phyloP scores from a whole-genome alignment of 64 coral and sea anemone genomes.

The Stichodactyla mertensii region DNA sequence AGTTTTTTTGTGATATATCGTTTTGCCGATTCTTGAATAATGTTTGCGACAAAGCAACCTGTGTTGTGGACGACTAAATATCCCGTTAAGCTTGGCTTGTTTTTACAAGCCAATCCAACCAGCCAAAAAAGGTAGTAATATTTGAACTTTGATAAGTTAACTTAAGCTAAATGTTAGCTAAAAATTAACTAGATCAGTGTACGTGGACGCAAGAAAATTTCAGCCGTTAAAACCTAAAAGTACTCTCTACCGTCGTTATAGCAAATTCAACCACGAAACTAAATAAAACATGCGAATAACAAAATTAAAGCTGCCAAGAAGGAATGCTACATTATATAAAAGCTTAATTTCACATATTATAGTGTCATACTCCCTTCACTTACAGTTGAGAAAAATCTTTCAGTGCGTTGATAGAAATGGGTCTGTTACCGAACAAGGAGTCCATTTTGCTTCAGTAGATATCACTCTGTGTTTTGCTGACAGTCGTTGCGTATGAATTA shows the following conservation, averaged over 20 bases:
- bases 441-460: slow-evolving; percentile 10
- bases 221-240: too few species aligned
- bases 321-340: too few species aligned
- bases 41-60: background rate
- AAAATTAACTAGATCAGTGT: too few species aligned
- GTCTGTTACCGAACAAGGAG: slow-evolving; percentile 53
- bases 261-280: too few species aligned
- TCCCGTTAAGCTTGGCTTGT: background rate
- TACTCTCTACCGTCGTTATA: too few species aligned
- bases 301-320: background rate
- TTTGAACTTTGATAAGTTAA: background rate
- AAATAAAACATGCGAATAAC: background rate
- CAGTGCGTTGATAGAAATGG: slow-evolving; percentile 38
- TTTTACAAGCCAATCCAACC: background rate
- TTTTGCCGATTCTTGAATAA: background rate
- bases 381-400: slow-evolving; percentile 67
- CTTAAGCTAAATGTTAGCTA: too few species aligned
- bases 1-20: background rate
- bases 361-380: slow-evolving; percentile 17
- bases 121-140: background rate
- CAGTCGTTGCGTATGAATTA: background rate
- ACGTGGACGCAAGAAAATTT: too few species aligned
- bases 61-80: background rate
- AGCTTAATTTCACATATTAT: too few species aligned
- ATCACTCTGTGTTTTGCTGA: background rate